Conservation (phyloP, 2,797 vertebrate genomes). For the Euthynnus affinis region DNA sequence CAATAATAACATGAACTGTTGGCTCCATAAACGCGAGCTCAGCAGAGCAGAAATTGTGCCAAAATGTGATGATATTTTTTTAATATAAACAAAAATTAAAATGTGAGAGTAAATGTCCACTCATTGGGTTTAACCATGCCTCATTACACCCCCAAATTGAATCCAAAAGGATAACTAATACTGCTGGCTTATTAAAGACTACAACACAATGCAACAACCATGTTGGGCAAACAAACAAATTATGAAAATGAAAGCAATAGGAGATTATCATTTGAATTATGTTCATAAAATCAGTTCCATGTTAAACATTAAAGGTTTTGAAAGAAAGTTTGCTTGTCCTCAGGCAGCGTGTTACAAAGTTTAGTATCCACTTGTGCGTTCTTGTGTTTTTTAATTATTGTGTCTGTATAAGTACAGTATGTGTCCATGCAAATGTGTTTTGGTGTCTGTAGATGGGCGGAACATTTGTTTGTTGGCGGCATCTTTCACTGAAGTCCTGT, state of each 20-base stretch:
- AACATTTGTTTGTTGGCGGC: conserved; percentile 70
- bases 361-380: conserved; percentile 33
- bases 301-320: conserved; percentile 22
- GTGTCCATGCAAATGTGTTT: conserved; percentile 46
- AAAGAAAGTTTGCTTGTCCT: conserved; percentile 49
- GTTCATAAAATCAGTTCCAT: conserved; percentile 37
- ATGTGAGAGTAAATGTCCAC: too few species aligned
- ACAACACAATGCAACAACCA: conserved; percentile 9
- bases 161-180: conserved; percentile 56
- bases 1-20: conserved; percentile 13
- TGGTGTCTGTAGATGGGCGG: conserved; percentile 64
- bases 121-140: conserved; percentile 46
- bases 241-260: conserved; percentile 23
- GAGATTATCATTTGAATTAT: conserved; percentile 49
- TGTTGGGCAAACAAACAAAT: conserved; percentile 51
- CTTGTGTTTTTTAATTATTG: conserved; percentile 32
- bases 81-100: conserved; percentile 51
- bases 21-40: not conserved
- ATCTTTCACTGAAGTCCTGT: conserved; percentile 67
- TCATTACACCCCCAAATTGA: conserved; percentile 63
- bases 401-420: not conserved
- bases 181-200: conserved; percentile 52
- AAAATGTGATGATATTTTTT: conserved; percentile 26
- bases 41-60: conserved; percentile 26
- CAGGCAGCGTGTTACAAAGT: conserved; percentile 45